phyloP scores from a whole-genome alignment of 2,888 invertebrate species.

The Amaurobius ferox region DNA sequence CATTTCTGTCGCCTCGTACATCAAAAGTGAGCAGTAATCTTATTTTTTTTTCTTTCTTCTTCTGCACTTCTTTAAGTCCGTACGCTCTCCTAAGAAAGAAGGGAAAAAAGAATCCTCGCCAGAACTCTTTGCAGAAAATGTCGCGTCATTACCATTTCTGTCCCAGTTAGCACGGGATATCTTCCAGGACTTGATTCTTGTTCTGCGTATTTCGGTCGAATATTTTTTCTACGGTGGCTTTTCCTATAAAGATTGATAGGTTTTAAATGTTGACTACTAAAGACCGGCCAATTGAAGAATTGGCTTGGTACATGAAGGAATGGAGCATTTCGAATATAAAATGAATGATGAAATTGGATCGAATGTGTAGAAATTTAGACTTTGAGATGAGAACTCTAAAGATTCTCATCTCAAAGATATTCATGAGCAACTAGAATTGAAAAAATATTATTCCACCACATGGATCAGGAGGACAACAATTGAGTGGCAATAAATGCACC shows the following conservation, averaged over 20 bases:
- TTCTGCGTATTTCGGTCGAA: conserved; percentile 14
- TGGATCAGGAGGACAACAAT: no score
- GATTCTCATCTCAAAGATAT: no score
- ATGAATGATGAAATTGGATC: no score
- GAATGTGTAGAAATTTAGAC: no score
- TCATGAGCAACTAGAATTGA: no score
- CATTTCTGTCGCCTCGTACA: conserved; percentile 62
- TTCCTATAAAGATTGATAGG: background rate
- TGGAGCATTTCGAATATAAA: no score
- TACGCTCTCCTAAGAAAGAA: conserved; percentile 5
- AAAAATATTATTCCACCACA: no score
- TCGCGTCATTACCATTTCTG: conserved; percentile 70
- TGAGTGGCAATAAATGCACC: no score
- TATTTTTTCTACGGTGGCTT: background rate
- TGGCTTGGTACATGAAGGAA: background rate
- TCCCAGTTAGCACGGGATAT: conserved; percentile 49
- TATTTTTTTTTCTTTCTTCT: conserved; percentile 20
- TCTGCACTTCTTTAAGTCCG: conserved; percentile 7
- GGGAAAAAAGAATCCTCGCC: background rate
- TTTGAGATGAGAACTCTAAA: no score
- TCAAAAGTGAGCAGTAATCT: conserved; percentile 62
- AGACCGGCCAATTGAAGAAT: background rate
- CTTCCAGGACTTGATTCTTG: conserved; percentile 4
- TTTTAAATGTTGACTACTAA: background rate
- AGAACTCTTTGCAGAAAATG: conserved; percentile 35